Percentiles rank a stretch among this genome's conserved stretches.
Evolutionary conservation across 2,797 vertebrate species (phyloP).

Genomic region (Microctenopoma stevenorrisi): DNA sequence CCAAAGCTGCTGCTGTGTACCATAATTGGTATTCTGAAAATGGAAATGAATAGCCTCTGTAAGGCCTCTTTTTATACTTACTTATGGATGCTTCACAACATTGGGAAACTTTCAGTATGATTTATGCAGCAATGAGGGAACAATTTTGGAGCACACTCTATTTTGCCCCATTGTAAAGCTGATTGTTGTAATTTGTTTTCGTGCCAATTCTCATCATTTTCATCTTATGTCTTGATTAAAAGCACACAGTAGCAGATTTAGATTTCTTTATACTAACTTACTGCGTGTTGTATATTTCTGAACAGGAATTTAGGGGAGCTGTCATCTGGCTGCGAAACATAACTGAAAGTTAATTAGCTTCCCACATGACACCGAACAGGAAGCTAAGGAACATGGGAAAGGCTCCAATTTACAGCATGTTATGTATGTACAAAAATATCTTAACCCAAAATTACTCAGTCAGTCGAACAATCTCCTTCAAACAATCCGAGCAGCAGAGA

Average conservation of each 20-base stretch:
- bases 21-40: conserved; percentile 75
- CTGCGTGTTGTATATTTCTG: conserved; percentile 28
- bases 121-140: conserved; percentile 42
- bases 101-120: conserved; percentile 40
- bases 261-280: conserved; percentile 29
- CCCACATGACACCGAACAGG: conserved; percentile 45
- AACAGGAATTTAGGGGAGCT: conserved; percentile 28
- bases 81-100: conserved; percentile 38
- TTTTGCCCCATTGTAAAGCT: conserved; percentile 39
- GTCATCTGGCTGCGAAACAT: conserved; percentile 49
- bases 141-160: conserved; percentile 24
- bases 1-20: conserved; percentile 74
- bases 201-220: conserved; percentile 33
- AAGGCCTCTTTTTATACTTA: conserved; percentile 48
- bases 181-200: conserved; percentile 39
- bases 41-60: conserved; percentile 70
- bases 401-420: conserved; percentile 56
- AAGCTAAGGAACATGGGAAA: conserved; percentile 40
- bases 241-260: conserved; percentile 17
- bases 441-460: neutral
- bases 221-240: conserved; percentile 12
- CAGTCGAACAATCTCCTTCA: neutral
- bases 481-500: neutral
- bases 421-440: neutral
- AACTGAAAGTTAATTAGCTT: conserved; percentile 73